Conservation (phyloP, 2,797 vertebrate species). For the Gadopsis marmoratus region DNA sequence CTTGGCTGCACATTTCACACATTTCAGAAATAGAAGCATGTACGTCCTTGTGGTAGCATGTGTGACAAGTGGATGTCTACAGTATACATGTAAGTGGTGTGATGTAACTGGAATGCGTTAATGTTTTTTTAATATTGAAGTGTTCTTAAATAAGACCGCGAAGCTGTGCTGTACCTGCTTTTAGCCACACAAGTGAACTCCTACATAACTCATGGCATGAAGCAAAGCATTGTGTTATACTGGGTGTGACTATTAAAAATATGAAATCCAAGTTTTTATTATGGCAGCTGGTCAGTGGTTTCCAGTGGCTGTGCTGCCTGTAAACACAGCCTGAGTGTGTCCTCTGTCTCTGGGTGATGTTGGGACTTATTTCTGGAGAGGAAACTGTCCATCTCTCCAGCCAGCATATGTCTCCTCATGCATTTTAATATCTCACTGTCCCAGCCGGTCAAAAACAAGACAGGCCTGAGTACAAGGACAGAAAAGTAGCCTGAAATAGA, state of each 20-base stretch:
- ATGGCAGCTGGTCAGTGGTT: slow-evolving; percentile 60
- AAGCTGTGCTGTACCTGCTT: slow-evolving; percentile 9
- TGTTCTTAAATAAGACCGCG: slow-evolving; percentile 7
- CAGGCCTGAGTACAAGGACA: slow-evolving; percentile 67
- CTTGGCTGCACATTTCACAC: slow-evolving; percentile 70
- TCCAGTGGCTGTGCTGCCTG: slow-evolving; percentile 31
- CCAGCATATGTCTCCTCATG: slow-evolving; percentile 72
- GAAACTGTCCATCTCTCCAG: slow-evolving; percentile 45
- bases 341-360: slow-evolving; percentile 65
- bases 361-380: slow-evolving; percentile 73
- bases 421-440: slow-evolving; percentile 79
- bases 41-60: slow-evolving; percentile 53
- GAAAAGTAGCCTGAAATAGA: slow-evolving; percentile 66
- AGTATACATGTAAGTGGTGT: slow-evolving; percentile 34
- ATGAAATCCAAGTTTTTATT: slow-evolving; percentile 42
- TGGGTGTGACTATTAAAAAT: slow-evolving; percentile 28
- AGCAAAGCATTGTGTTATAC: slow-evolving; percentile 21
- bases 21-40: slow-evolving; percentile 75
- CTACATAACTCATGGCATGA: slow-evolving; percentile 21
- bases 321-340: slow-evolving; percentile 50
- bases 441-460: slow-evolving; percentile 63
- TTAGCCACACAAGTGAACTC: slow-evolving; percentile 23
- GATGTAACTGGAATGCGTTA: slow-evolving; percentile 59
- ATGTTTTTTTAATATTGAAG: slow-evolving; percentile 43
- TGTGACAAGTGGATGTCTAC: slow-evolving; percentile 37